Evolutionary conservation across 2,888 invertebrate species (phyloP), one percentile per base, ranked within the genome.

Genomic region (Eupithecia abbreviata): DNA sequence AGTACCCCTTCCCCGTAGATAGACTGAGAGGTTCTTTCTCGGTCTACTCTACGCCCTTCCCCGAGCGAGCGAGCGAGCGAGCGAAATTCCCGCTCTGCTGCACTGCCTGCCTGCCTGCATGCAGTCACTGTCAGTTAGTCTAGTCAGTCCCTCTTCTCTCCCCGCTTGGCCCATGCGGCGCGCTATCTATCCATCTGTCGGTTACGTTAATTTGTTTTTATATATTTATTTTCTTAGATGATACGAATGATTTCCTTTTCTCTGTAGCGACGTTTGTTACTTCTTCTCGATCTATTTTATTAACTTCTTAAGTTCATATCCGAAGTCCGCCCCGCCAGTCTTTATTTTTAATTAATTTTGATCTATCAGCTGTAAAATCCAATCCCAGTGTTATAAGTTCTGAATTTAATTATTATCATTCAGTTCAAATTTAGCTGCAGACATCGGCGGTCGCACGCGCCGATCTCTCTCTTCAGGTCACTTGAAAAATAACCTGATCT

Each of bases 391-490:
- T 3, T 58, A 7, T 2, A 18, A 9, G 3, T 55, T 55, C n/a
- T 58, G 10, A 4, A 30, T 62, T 12, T 12, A 15, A 58, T 62
- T 7, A 9, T 66, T 5, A 42, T 43, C n/a, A 45, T 15, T n/a
- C n/a, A 68, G 43, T 68, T 68, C 45, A 45, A 45, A 68, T 68
- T 68, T 68, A 18, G 42, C 68, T 45, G 9, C 45, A 45, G 45
- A 67, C n/a, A 4, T 68, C n/a, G n/a, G 45, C 18, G n/a, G 68
- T 68, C 45, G 68, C 15, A 42, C 15, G 42, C 42, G 41, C 42
- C 7, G 42, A 7, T 42, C 15, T 66, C 15, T 66, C 15, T 41
- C 42, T 1, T 7, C 62, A 30, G 18, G 3, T 62, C 12, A 62
- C 30, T 62, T 62, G 30, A 62, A 62, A 58, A 55, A 58, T 58